These are phyloP conservation scores for Rhinella marina DNA, from an alignment of 2,797 vertebrate species.

Conservation along the genomic window DNA sequence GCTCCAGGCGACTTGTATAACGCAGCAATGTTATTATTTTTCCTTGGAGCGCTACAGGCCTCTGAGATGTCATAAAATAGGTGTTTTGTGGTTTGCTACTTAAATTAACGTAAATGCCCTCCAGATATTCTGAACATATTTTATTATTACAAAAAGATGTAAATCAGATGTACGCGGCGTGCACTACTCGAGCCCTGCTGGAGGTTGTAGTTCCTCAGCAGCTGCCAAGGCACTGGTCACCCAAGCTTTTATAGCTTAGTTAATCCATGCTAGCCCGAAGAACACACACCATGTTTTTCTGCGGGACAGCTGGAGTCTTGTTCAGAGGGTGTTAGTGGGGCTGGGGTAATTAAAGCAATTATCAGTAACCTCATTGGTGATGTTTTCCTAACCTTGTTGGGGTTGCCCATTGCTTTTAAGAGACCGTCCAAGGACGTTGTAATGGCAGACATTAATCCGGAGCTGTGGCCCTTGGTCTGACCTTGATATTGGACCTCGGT, in stretches of 20 bases:
- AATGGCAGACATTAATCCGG: constrained; percentile 36
- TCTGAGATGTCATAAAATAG: constrained; percentile 25
- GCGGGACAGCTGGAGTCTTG: constrained; percentile 37
- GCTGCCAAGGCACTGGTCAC: neutral
- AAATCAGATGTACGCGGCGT: neutral
- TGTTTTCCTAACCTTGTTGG: constrained; percentile 54
- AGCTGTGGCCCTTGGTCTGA: constrained; percentile 28
- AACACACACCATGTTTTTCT: constrained; percentile 34
- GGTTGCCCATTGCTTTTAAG: constrained; percentile 30
- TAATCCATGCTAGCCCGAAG: neutral
- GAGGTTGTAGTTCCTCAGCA: constrained; percentile 1
- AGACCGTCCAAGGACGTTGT: constrained; percentile 27
- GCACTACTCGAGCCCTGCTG: neutral
- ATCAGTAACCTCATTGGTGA: constrained; percentile 16
- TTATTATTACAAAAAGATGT: constrained; percentile 1
- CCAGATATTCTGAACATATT: constrained; percentile 26
- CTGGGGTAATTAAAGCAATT: constrained; percentile 44
- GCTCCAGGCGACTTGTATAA: neutral
- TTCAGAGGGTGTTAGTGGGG: constrained; percentile 13
- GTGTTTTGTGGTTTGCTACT: constrained; percentile 36
- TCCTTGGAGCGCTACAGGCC: neutral
- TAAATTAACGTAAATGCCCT: constrained; percentile 24
- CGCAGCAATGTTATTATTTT: constrained; percentile 1
- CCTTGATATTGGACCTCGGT: constrained; percentile 33
- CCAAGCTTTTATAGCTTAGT: neutral